A percentile compares a stretch with the other conserved stretches of the same genome.
phyloP scores from a whole-genome alignment of 1,140 invertebrate genomes.

The Amphibalanus amphitrite region DNA sequence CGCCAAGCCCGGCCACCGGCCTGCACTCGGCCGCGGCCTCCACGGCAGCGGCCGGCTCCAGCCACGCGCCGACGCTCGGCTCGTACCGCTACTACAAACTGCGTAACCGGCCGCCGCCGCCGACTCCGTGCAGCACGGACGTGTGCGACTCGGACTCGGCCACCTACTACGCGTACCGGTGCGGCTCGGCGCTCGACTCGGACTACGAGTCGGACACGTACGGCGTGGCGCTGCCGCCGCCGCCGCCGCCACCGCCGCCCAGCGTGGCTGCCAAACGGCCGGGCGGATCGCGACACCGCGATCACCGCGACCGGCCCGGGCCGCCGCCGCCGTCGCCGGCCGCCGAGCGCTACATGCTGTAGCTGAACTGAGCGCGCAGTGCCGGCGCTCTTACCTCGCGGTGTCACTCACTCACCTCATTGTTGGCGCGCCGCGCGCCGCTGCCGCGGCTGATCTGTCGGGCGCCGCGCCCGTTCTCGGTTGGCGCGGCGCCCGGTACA shows the following conservation, averaged over 20 bases:
- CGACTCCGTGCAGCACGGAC: conserved; percentile 84
- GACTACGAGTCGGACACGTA: conserved; percentile 9
- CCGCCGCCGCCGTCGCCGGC: not conserved
- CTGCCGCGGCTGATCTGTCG: not conserved
- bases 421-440: too few relatives aligned
- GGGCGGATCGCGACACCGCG: too few relatives aligned
- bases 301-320: not conserved
- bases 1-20: conserved; percentile 63
- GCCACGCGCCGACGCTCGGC: conserved; percentile 24
- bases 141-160: conserved; percentile 62
- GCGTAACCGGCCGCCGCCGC: conserved; percentile 67
- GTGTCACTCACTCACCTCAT: not conserved
- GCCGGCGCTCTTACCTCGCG: not conserved
- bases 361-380: not conserved
- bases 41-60: conserved; percentile 22
- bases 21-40: conserved; percentile 33
- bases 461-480: not conserved
- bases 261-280: not conserved
- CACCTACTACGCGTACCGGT: conserved; percentile 11
- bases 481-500: not conserved
- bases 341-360: not conserved
- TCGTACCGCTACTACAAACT: conserved; percentile 17
- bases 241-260: conserved; percentile 4
- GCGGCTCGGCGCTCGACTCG: conserved; percentile 8
- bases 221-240: conserved; percentile 6